Evolutionary conservation across 2,888 invertebrate species (phyloP), one percentile per base, ranked within the genome.

Genomic region (Tachina lurida): DNA sequence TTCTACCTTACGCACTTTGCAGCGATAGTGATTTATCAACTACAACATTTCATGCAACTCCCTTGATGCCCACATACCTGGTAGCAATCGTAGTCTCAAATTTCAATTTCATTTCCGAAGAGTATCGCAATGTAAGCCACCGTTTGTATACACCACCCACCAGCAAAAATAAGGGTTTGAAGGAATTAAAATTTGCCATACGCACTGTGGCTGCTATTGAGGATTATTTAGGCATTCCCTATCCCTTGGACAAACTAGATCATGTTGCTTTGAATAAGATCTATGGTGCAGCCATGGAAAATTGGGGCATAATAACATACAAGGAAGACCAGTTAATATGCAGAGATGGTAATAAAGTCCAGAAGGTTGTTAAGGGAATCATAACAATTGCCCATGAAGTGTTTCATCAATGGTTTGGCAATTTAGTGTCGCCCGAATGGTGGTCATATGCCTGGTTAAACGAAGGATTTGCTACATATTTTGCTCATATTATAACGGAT

Each of bases 301-400:
- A 98, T 91, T 98, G 98, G 98, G 98, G 98, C n/a, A 92, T 98
- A 10, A 96, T 98, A 19, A 96, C 96, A 1, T 93, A 94, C 94
- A 90, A 94, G 15, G 91, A 91, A 80, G 1, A 89, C 31, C 89
- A 87, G 73, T 87, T 92, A 47, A 76, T 91, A 10, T 83, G 88
- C 39, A 68, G 87, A n/a, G 93, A 94, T 78, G 87, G 88, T 2
- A 88, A 88, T 2, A 94, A 95, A 87, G 91, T 93, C 63, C 86
- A 87, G 17, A 87, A 88, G 10, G 81, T 77, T 0, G 75, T 90
- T 0, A 89, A 89, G 73, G 89, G 93, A 87, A 94, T 93, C 1
- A 90, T 94, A 8, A 94, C 94, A 54, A 94, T 95, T 58, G 93
- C 93, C 68, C 95, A 95, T 88, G 95, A 95, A 89, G 94, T 95